Evolutionary conservation across 1,140 invertebrate species (phyloP), one percentile per base, ranked within the genome.

Genomic region (Ceratina calcarata): DNA sequence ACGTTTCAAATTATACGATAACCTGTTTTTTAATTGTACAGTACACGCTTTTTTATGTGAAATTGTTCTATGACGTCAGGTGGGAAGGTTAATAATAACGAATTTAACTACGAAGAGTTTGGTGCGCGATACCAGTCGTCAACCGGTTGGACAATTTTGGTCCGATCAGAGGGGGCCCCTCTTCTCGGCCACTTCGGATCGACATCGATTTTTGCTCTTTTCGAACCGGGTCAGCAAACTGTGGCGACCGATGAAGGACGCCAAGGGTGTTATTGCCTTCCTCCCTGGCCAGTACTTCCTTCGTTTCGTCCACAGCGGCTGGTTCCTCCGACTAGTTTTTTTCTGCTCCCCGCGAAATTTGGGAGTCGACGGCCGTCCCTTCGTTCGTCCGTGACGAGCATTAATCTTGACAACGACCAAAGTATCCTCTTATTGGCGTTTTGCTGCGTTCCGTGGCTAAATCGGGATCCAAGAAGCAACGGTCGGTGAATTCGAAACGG

Each of bases 231-330:
- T 90, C 88, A 87, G 87, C 85, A 89, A 90, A 90, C 88, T 89
- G 81, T 87, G 87, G 82, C 84, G 89, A 82, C 80, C 89, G 83
- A 76, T 86, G 89, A 90, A 90, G 87, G 89, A 87, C 88, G 89
- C 70, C 86, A 69, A 80, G 80, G 80, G 74, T 80, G 80, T 74
- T 68, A 49, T 57, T 32, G 37, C 37, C n/a, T 53, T 67, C 61
- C 55, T 64, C 57, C 45, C 58, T 3, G 49, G n/a, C 64, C 58
- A 49, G 27, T 12, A 49, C 65, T 58, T 82, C 75, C 49, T 82
- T 73, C 82, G 82, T 75, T 61, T 70, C 60, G 53, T 60, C 45
- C 67, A 37, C 75, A 65, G 18, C 76, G 55, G 70, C 67, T 76
- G 15, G 20, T 20, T 51, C 37, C 27, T 58, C 37, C 32, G 27